These are phyloP conservation scores for Euplexia lucipara DNA, from an alignment of 2,888 invertebrate genomes.

Conservation along the genomic window DNA sequence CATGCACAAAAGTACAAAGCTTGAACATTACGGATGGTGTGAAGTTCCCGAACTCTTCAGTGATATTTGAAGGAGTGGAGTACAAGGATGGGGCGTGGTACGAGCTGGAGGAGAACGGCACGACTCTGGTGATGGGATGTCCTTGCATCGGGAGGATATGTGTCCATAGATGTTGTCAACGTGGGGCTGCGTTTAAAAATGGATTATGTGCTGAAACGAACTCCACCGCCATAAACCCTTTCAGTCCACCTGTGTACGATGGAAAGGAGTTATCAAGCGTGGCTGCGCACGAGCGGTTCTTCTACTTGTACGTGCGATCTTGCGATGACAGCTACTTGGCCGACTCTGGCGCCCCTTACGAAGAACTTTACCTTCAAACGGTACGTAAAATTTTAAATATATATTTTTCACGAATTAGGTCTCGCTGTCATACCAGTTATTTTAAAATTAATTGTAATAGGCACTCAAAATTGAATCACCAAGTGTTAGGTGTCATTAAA, in stretches of 20 bases:
- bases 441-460: constrained; percentile 1
- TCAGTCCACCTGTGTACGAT: constrained; percentile 80
- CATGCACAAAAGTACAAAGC: constrained; percentile 78
- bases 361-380: constrained; percentile 82
- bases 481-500: constrained; percentile 16
- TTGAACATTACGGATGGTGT: constrained; percentile 80
- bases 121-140: constrained; percentile 74
- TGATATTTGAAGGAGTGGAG: constrained; percentile 77
- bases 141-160: constrained; percentile 82
- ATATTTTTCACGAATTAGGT: neutral
- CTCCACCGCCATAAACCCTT: constrained; percentile 74
- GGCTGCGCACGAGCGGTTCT: constrained; percentile 77
- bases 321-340: constrained; percentile 80
- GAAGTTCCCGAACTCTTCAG: constrained; percentile 74
- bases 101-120: constrained; percentile 71
- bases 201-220: constrained; percentile 71
- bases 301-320: constrained; percentile 75
- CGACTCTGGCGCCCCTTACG: constrained; percentile 67
- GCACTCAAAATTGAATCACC: constrained; percentile 18
- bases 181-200: constrained; percentile 70
- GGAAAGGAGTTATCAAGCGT: constrained; percentile 70
- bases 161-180: constrained; percentile 82
- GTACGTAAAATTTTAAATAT: constrained; percentile 62
- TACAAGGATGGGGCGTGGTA: constrained; percentile 78
- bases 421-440: neutral